Percentiles rank a stretch among this genome's conserved stretches.
Conservation (phyloP, 2,113 vertebrate species). For the Psilopogon haemacephalus region DNA sequence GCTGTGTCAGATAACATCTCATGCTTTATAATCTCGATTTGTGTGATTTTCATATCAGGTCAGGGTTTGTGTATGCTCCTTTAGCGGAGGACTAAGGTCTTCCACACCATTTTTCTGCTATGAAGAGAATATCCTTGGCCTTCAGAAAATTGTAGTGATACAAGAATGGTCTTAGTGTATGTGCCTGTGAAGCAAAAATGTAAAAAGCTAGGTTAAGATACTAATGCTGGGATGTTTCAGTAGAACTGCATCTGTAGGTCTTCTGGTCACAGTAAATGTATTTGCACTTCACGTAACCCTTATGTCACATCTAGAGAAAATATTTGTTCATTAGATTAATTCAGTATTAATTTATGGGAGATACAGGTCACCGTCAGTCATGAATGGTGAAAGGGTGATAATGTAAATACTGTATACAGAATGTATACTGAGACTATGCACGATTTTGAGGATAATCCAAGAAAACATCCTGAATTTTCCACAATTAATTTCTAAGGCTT, state of each 20-base stretch:
- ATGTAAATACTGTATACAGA: not conserved
- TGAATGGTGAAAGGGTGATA: not conserved
- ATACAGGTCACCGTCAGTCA: not conserved
- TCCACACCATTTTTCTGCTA: not conserved
- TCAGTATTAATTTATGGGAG: not conserved
- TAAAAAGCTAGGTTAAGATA: not conserved
- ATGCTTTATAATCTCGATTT: not conserved
- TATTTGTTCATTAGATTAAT: not conserved
- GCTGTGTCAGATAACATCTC: not conserved
- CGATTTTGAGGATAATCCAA: not conserved
- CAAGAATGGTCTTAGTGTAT: not conserved
- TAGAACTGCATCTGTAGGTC: not conserved
- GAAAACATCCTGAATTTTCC: not conserved
- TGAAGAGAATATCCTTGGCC: not conserved
- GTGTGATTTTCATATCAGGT: not conserved
- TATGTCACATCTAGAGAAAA: not conserved
- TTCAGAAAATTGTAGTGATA: not conserved
- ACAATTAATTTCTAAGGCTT: not conserved
- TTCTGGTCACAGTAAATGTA: not conserved
- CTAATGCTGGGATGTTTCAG: not conserved
- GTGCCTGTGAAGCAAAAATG: not conserved
- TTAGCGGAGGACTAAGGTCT: not conserved
- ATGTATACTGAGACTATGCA: not conserved
- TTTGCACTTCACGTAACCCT: not conserved
- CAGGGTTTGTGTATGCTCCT: not conserved